Evolutionary conservation across 2,113 vertebrate species (phyloP).

Genomic region (Crotalus tigris): DNA sequence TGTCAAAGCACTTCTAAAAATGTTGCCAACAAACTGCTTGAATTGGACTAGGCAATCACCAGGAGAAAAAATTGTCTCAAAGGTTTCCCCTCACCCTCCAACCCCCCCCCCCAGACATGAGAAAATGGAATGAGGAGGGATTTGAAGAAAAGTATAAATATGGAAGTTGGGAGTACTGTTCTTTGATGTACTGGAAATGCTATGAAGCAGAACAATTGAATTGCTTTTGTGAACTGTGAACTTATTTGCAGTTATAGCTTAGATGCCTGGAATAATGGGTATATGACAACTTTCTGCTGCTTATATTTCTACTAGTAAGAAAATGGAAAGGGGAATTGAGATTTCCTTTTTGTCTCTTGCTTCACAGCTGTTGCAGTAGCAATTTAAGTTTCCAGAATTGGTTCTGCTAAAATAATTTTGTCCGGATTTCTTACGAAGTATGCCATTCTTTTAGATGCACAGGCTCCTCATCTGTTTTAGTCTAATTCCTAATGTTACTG

Average conservation of each 20-base stretch:
- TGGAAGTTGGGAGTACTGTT: neutral
- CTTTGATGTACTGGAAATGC: neutral
- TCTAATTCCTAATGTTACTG: neutral
- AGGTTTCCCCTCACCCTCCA: neutral
- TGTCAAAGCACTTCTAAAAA: neutral
- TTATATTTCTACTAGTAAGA: neutral
- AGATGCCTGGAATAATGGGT: neutral
- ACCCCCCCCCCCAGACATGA: too few relatives aligned
- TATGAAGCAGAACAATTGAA: neutral
- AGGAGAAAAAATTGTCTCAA: neutral
- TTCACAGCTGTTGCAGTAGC: neutral
- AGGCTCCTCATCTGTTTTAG: neutral
- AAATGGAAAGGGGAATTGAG: neutral
- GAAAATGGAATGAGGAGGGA: neutral
- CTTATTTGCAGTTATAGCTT: too few relatives aligned
- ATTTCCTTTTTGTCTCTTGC: neutral
- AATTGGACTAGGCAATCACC: neutral
- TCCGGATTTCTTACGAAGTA: neutral
- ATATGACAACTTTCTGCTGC: neutral
- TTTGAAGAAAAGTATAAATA: neutral
- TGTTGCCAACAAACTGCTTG: neutral
- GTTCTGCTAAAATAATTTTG: accelerated
- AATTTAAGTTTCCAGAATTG: neutral
- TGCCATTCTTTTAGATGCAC: neutral
- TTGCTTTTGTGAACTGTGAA: neutral